Base-by-base conservation (phyloP, 2,113 vertebrate species). In the Pardalotus punctatus region DNA sequence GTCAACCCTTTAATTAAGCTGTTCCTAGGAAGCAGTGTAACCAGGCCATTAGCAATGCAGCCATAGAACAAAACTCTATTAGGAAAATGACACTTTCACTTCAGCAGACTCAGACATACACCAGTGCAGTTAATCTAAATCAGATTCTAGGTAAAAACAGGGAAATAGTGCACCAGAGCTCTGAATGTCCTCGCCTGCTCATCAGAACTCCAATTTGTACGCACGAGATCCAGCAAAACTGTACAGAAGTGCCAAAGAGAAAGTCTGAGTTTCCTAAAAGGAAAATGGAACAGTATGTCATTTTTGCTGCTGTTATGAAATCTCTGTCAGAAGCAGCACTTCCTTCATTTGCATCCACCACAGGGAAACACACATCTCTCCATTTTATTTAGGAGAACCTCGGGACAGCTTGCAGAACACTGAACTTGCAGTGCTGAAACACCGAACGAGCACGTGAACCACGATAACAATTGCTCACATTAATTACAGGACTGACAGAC, bases 41-140 rank as follows among this genome's bases (percentile, higher is more conserved):
- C 74, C 78, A 90, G 64, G 45, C 45, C 81, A 93, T 97, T 95
- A 96, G 78, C 56, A 91, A 18, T 38, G 62, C 78, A 96, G 89
- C 35, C 78, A 72, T 4, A 90, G 90, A 91, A 74, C 78, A 94
- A 87, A 95, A 90, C 66, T 91, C 70, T 72, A 70, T 88, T 70
- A 95, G 36, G 74, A 93, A 87, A 96, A 91, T 36, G 27, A 82
- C 74, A 82, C 78, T 85, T 78, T n/a, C 69, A 81, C 81, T 94
- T 86, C 78, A 69, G 60, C 19, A 84, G 69, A 56, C 54, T 82
- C 80, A 74, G 64, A 72, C 70, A 61, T 11, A 47, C 9, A 82
- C 45, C 35, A 50, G 0, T 9, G 66, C 3, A 66, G 67, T 76
- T 72, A 80, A 90, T 79, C 53, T 85, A 27, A 76, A 40, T 79